These are phyloP conservation scores for Liasis olivaceus DNA, from an alignment of 2,797 vertebrate species.

Conservation along the genomic window DNA sequence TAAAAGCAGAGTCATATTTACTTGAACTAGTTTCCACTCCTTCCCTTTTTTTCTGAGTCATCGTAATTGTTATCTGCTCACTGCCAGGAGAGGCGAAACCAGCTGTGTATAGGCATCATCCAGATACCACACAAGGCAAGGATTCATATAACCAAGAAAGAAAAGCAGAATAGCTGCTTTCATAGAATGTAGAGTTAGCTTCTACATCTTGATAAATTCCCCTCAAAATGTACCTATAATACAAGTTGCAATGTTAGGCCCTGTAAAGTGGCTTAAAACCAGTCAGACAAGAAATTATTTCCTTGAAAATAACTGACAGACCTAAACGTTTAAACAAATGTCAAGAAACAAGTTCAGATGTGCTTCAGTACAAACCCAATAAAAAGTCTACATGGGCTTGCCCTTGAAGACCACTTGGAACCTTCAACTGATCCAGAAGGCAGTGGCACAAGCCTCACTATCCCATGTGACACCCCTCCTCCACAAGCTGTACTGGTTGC, in stretches of 20 bases:
- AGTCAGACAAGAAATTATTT: neutral
- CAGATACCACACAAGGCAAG: neutral
- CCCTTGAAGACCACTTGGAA: neutral
- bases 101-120: constrained; percentile 38
- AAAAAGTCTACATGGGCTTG: neutral
- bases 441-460: neutral
- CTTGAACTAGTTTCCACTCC: constrained; percentile 31
- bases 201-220: neutral
- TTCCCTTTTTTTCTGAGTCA: constrained; percentile 41
- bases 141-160: constrained; percentile 8
- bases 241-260: neutral
- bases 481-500: neutral
- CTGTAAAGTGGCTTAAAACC: neutral
- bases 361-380: neutral
- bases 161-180: neutral
- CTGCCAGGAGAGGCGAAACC: constrained; percentile 27
- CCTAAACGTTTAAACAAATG: fast-evolving
- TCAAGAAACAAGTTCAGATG: neutral
- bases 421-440: neutral
- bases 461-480: neutral
- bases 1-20: constrained; percentile 56
- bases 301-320: neutral
- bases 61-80: constrained; percentile 12
- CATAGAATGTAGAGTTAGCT: fast-evolving
- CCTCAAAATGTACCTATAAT: neutral